Percentiles rank a stretch among this genome's conserved stretches.
phyloP scores from a whole-genome alignment of 2,113 vertebrate species.

The Triplophysa siluroides region DNA sequence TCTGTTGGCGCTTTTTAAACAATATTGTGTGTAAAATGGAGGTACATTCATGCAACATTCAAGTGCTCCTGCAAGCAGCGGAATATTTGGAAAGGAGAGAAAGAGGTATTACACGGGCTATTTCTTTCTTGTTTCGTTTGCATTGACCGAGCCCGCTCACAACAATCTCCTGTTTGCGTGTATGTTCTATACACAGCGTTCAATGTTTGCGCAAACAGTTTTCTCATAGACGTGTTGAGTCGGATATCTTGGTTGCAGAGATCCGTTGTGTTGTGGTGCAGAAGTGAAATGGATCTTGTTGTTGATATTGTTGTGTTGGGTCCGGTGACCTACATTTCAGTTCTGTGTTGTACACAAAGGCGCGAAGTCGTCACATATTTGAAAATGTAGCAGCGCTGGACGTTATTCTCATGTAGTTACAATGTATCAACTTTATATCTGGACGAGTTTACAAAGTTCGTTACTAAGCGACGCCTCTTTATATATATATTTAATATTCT shows the following conservation, averaged over 20 bases:
- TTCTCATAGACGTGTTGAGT: not conserved
- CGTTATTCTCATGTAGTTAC: not conserved
- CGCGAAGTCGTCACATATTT: slow-evolving; percentile 75
- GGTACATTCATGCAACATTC: slow-evolving; percentile 81
- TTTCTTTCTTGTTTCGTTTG: slow-evolving; percentile 30
- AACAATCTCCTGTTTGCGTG: slow-evolving; percentile 4
- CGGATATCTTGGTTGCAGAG: not conserved
- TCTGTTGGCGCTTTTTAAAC: not conserved
- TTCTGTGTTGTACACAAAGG: slow-evolving; percentile 75
- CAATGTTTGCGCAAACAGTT: not conserved
- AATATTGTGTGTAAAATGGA: slow-evolving; percentile 74
- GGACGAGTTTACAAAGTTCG: not conserved
- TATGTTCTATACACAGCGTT: not conserved
- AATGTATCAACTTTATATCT: not conserved
- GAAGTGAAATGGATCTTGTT: not conserved
- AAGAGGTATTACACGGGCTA: slow-evolving; percentile 68
- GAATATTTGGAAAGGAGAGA: slow-evolving; percentile 89
- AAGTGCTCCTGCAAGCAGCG: slow-evolving; percentile 89
- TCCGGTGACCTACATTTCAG: slow-evolving; percentile 74
- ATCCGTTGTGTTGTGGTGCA: slow-evolving; percentile 4
- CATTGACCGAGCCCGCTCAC: slow-evolving; percentile 15
- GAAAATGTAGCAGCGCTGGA: slow-evolving; percentile 62
- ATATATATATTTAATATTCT: not conserved
- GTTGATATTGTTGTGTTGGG: slow-evolving; percentile 46
- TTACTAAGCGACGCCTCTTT: not conserved